A percentile compares a stretch with the other conserved stretches of the same genome.
Evolutionary conservation across 2,113 vertebrate species (phyloP).

Genomic region (Myodes glareolus): DNA sequence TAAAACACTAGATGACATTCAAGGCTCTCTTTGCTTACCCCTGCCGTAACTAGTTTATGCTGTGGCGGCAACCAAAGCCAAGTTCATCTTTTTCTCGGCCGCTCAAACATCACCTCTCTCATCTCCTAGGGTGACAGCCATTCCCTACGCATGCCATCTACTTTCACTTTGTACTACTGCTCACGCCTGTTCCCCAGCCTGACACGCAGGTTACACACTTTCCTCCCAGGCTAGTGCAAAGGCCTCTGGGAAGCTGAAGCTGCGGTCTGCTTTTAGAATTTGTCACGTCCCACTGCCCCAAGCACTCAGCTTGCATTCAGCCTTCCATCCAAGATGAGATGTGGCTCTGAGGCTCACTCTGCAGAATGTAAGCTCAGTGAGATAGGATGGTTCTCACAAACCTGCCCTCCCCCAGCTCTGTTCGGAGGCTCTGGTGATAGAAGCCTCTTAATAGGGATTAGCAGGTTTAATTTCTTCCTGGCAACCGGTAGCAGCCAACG

Average conservation of each 20-base stretch:
- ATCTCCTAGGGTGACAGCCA: not conserved
- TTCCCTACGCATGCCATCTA: not conserved
- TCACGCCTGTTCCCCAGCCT: not conserved
- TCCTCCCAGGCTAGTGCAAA: not conserved
- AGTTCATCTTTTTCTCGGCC: not conserved
- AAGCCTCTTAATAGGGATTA: constrained; percentile 48
- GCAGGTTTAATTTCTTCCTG: constrained; percentile 41
- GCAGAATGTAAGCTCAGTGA: not conserved
- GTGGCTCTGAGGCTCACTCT: not conserved
- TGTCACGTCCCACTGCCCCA: not conserved
- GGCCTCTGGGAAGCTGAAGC: not conserved
- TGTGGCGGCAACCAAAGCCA: no score
- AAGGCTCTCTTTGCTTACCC: not conserved
- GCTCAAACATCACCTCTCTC: not conserved
- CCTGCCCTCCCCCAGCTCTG: not conserved
- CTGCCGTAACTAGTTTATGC: not conserved
- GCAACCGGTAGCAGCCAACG: not conserved
- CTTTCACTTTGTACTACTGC: not conserved
- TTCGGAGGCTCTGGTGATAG: not conserved
- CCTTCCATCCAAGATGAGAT: not conserved
- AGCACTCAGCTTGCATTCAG: not conserved
- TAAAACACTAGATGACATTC: not conserved
- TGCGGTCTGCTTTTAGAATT: not conserved
- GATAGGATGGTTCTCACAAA: not conserved
- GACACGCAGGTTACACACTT: not conserved